Base-by-base conservation (phyloP, 30 jellyfish, hydroid and myxozoan genomes). In the Hydractinia symbiolongicarpus region DNA sequence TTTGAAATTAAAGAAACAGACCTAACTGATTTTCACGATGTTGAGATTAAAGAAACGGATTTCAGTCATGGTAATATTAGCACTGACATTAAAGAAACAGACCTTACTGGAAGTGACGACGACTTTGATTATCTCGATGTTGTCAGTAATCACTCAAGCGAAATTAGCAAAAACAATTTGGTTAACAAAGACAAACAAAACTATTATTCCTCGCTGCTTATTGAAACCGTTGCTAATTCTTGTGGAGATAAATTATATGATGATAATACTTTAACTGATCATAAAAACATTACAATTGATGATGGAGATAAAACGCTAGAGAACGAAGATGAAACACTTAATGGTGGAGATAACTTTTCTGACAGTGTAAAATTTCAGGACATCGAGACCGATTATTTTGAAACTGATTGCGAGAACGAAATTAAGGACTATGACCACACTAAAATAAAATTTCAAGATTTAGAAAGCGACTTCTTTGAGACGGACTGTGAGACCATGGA, bases 391-490 rank as follows among this genome's bases (percentile, higher is more conserved):
- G 80, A 71, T 19, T 71, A 5, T 53, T 71, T 71, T 71, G 80
- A 71, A 20, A 71, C 80, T 15, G 80, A 71, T 50, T 11, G 80
- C 2, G 80, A 71, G 54, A 30, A 15, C 67, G 61, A 20, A 8
- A 60, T 1, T 58, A 71, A 71, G 15, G 51, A 71, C 9, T 8
- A 14, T 19, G 80, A 50, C n/a, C 60, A 71, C 11, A 9, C 71
- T 1, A 71, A 8, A 15, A 60, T 71, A 4, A 30, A 8, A 20
- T 71, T 71, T 71, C 80, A 71, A 71, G 80, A 71, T 5, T 19
- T 71, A 8, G 80, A 71, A 14, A 71, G 56, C 0, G 80, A 71
- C n/a, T 71, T 9, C 61, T 71, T 71, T 71, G 80, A 71, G 51
- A 71, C 80, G 8, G 80, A 71, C 51, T 11, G 80, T 20, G 80